A percentile compares a stretch with the other conserved stretches of the same genome.
These are phyloP conservation scores for Exephanes ischioxanthus DNA, from an alignment of 2,888 invertebrate species.

Conservation along the genomic window DNA sequence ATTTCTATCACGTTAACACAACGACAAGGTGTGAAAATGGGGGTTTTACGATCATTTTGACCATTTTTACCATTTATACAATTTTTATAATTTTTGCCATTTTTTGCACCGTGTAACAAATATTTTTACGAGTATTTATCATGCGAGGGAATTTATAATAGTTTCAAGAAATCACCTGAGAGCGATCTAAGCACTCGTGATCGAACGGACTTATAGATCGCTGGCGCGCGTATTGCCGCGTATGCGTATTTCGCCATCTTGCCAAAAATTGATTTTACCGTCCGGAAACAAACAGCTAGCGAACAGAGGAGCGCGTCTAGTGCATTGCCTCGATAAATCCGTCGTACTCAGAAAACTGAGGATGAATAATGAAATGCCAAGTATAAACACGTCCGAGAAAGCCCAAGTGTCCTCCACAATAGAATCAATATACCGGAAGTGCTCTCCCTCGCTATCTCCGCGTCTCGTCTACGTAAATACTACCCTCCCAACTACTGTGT, in stretches of 20 bases:
- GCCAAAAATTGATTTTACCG: not conserved
- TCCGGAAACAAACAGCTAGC: not conserved
- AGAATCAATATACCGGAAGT: constrained; percentile 1
- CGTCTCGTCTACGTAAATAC: constrained; percentile 2
- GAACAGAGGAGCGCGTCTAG: not conserved
- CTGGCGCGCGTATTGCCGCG: not conserved
- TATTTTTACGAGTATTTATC: not conserved
- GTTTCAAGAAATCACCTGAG: not conserved
- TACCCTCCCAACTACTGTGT: not conserved
- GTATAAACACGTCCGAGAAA: not conserved
- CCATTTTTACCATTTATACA: too few species aligned
- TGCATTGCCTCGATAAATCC: not conserved
- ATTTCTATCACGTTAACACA: too few species aligned
- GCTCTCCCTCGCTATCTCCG: not conserved
- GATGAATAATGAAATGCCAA: not conserved
- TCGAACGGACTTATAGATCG: not conserved
- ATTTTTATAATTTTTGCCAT: too few species aligned
- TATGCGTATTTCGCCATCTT: not conserved
- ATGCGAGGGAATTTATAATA: not conserved
- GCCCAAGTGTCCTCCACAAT: not conserved
- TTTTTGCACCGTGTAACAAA: not conserved
- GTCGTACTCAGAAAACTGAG: not conserved
- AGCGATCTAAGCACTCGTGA: not conserved
- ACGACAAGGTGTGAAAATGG: too few species aligned
- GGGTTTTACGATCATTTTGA: too few species aligned